Conservation (phyloP, 2,797 vertebrate species). For the Australoheros facetus region DNA sequence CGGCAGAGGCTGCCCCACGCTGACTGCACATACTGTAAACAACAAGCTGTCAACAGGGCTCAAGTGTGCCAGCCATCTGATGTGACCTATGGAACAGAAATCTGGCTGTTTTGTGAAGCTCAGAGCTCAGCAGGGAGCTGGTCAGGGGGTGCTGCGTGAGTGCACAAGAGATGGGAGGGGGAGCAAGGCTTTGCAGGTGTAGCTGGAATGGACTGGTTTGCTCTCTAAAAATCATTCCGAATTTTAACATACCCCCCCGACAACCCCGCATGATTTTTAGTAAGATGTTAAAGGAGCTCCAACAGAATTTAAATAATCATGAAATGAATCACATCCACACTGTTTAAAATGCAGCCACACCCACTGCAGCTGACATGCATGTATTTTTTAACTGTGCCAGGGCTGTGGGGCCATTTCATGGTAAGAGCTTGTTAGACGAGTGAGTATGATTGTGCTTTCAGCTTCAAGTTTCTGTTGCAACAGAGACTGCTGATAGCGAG, state of each 20-base stretch:
- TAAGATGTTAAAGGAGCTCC: slow-evolving; percentile 6
- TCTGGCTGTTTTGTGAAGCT: slow-evolving; percentile 66
- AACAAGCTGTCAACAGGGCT: slow-evolving; percentile 91
- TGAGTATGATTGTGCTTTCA: background rate
- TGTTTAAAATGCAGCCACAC: background rate
- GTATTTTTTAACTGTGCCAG: background rate
- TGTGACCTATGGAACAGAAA: slow-evolving; percentile 78
- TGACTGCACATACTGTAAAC: slow-evolving; percentile 89
- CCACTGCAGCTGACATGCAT: background rate
- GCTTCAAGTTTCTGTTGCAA: background rate
- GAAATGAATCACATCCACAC: background rate
- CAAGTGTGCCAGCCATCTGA: slow-evolving; percentile 75
- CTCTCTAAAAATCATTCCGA: slow-evolving; percentile 28
- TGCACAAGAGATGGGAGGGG: slow-evolving; percentile 15
- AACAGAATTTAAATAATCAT: slow-evolving; percentile 1
- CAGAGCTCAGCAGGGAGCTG: slow-evolving; percentile 54
- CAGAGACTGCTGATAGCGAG: background rate
- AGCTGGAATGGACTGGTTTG: slow-evolving; percentile 18
- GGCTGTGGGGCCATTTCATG: background rate
- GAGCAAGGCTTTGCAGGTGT: slow-evolving; percentile 32
- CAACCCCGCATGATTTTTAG: slow-evolving; percentile 14
- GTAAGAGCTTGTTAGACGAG: background rate
- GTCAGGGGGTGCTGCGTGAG: slow-evolving; percentile 40
- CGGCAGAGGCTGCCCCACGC: slow-evolving; percentile 80
- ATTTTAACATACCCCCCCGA: slow-evolving; percentile 30